These are phyloP conservation scores for Anhinga rufa DNA, from an alignment of 2,113 vertebrate genomes.

Conservation along the genomic window DNA sequence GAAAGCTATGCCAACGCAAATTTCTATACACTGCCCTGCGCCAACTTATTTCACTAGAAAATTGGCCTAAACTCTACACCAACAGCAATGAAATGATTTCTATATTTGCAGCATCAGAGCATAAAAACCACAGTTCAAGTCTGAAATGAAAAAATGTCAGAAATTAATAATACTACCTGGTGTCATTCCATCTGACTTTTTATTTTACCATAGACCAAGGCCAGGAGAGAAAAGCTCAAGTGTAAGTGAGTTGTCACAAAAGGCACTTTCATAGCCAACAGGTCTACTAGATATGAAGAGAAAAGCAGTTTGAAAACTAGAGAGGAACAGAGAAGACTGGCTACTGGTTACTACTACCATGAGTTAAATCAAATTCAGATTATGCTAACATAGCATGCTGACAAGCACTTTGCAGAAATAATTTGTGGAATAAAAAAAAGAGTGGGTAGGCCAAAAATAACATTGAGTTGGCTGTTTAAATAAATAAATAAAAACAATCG, in stretches of 20 bases:
- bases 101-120: neutral
- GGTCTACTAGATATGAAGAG: neutral
- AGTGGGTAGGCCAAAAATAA: neutral
- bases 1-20: neutral
- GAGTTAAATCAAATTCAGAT: neutral
- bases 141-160: neutral
- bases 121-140: neutral
- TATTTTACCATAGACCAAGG: neutral
- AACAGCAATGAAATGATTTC: neutral
- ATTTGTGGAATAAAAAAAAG: neutral
- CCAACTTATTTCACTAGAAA: neutral
- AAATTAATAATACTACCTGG: neutral
- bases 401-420: neutral
- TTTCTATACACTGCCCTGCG: neutral
- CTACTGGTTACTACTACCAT: neutral
- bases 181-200: neutral
- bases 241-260: neutral
- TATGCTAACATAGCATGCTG: neutral
- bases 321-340: neutral
- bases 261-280: neutral
- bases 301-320: neutral
- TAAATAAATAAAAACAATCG: neutral
- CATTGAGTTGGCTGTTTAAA: neutral
- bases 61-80: neutral
- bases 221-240: neutral